Evolutionary conservation across 2,888 invertebrate genomes (phyloP).

Genomic region (Eupithecia subumbrata): DNA sequence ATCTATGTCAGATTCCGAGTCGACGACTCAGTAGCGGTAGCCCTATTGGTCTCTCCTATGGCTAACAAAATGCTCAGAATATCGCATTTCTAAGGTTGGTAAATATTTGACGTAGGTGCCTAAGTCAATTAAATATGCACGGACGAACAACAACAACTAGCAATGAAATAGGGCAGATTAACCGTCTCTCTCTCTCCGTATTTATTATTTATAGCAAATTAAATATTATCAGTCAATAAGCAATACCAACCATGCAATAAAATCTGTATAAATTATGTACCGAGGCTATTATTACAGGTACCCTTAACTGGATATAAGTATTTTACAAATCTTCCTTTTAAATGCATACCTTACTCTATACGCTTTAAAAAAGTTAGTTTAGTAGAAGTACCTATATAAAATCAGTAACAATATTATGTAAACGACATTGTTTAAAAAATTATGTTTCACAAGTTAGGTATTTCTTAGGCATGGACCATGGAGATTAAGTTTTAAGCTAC

Average conservation of each 20-base stretch:
- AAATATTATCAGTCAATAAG: neutral
- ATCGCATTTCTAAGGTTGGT: no score
- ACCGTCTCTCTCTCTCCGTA: neutral
- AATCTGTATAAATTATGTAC: neutral
- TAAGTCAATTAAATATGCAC: no score
- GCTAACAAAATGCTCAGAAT: no score
- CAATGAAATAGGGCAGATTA: neutral
- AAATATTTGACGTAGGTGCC: no score
- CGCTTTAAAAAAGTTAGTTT: neutral
- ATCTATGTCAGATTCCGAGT: no score
- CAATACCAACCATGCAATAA: neutral
- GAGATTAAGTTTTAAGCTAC: neutral
- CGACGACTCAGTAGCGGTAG: no score
- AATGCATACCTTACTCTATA: neutral
- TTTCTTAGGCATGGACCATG: neutral
- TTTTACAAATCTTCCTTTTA: neutral
- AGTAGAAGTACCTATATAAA: neutral
- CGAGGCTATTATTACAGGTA: no score
- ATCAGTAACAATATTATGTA: neutral
- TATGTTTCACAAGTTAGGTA: neutral
- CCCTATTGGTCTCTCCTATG: no score
- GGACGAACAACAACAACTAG: no score
- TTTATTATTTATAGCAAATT: neutral
- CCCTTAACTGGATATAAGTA: rapidly evolving
- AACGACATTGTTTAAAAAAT: neutral